phyloP scores from a whole-genome alignment of 1,140 invertebrate genomes.

The Batillaria attramentaria region DNA sequence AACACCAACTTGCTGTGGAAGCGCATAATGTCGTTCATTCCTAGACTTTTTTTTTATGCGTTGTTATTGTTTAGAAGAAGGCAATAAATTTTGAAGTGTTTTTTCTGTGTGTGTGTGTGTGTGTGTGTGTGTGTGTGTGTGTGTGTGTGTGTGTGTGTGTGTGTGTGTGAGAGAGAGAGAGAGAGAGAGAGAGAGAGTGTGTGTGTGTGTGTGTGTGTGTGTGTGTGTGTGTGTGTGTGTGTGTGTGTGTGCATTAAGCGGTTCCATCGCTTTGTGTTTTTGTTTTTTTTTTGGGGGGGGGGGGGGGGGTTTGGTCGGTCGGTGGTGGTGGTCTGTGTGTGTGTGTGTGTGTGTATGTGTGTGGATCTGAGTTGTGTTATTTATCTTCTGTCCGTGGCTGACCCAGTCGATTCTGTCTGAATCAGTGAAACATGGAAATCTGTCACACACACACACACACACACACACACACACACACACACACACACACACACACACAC shows the following conservation, averaged over 20 bases:
- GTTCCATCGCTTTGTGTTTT: neutral
- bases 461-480: too few species aligned
- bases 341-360: neutral
- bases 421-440: too few species aligned
- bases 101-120: neutral
- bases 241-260: neutral
- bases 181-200: neutral
- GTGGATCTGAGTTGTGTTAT: neutral
- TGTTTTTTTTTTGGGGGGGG: neutral
- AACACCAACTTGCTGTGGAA: too few species aligned
- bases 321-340: too few species aligned
- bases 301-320: too few species aligned
- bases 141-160: neutral
- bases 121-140: neutral
- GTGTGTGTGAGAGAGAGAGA: neutral
- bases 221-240: neutral
- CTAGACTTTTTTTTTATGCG: too few species aligned
- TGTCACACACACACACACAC: too few species aligned
- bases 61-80: too few species aligned
- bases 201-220: neutral
- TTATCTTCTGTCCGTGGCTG: neutral
- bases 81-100: neutral
- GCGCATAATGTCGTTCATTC: too few species aligned
- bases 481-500: too few species aligned
- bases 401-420: too few species aligned